Percentiles rank a stretch among this genome's conserved stretches.
These are phyloP conservation scores for Chanos chanos DNA, from an alignment of 2,797 vertebrate genomes.

Conservation along the genomic window DNA sequence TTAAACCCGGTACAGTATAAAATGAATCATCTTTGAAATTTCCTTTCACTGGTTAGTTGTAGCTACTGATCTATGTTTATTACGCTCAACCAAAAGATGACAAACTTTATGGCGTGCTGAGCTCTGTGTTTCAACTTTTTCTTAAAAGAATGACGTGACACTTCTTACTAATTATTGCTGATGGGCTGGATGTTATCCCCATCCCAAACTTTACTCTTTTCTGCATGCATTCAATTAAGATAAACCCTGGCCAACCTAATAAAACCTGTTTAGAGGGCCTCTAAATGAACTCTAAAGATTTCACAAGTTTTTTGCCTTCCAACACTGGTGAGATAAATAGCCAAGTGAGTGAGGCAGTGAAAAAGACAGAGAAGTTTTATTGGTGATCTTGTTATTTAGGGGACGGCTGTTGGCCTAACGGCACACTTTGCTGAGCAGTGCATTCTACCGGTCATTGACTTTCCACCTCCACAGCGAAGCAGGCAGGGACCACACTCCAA, in stretches of 20 bases:
- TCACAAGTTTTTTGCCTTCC: too few relatives aligned
- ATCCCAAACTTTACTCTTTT: constrained; percentile 35
- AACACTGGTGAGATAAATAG: background rate
- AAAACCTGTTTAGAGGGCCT: constrained; percentile 31
- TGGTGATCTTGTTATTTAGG: background rate
- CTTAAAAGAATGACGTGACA: constrained; percentile 13
- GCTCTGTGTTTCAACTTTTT: constrained; percentile 28
- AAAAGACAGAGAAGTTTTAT: constrained; percentile 1
- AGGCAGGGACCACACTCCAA: background rate
- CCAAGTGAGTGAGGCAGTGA: constrained; percentile 3
- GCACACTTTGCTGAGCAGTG: background rate
- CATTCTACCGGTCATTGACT: background rate
- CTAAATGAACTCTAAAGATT: too few relatives aligned
- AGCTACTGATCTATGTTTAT: too few relatives aligned
- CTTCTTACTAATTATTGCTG: constrained; percentile 18
- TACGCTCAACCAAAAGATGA: too few relatives aligned
- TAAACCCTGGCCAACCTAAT: constrained; percentile 27
- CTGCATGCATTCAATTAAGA: constrained; percentile 19
- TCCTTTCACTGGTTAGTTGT: too few relatives aligned
- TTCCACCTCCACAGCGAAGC: too few relatives aligned
- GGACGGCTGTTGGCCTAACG: background rate
- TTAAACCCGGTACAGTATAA: too few relatives aligned
- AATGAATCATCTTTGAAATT: too few relatives aligned
- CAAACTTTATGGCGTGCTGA: too few relatives aligned
- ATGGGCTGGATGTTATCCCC: constrained; percentile 16